A percentile compares a stretch with the other conserved stretches of the same genome.
Conservation (phyloP, 2,113 vertebrate genomes). For the Scartelaos histophorus region DNA sequence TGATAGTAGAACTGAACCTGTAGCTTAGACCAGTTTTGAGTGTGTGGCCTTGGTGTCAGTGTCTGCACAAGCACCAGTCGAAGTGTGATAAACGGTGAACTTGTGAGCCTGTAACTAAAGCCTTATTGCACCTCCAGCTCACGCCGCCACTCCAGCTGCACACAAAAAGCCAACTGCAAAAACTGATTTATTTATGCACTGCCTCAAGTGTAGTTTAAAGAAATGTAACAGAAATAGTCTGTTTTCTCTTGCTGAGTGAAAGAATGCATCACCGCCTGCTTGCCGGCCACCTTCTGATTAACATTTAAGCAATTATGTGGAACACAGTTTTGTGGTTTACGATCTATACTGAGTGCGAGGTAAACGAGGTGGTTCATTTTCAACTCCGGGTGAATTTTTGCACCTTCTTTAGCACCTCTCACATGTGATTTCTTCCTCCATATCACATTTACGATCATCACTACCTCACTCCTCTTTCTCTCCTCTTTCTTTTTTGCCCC, state of each 20-base stretch:
- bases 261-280: slow-evolving; percentile 15
- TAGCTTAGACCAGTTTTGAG: slow-evolving; percentile 21
- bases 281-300: slow-evolving; percentile 12
- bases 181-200: slow-evolving; percentile 38
- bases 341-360: slow-evolving; percentile 43
- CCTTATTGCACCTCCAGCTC: slow-evolving; percentile 33
- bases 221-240: slow-evolving; percentile 36
- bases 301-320: slow-evolving; percentile 8
- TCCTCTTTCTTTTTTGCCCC: slow-evolving; percentile 65
- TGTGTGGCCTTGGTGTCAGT: slow-evolving; percentile 33
- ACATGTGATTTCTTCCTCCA: slow-evolving; percentile 65
- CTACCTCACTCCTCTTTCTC: slow-evolving; percentile 59
- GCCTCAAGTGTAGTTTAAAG: slow-evolving; percentile 14
- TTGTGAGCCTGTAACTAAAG: slow-evolving; percentile 41
- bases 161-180: slow-evolving; percentile 14
- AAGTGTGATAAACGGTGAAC: slow-evolving; percentile 43
- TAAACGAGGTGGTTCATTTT: slow-evolving; percentile 69
- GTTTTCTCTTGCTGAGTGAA: slow-evolving; percentile 29
- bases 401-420: slow-evolving; percentile 70
- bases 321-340: slow-evolving; percentile 18
- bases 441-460: slow-evolving; percentile 67
- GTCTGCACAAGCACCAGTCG: slow-evolving; percentile 27
- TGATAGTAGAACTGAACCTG: neutral
- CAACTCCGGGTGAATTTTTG: slow-evolving; percentile 51
- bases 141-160: slow-evolving; percentile 39